Conservation (phyloP, 2,888 invertebrate genomes). For the Watsonalla binaria region DNA sequence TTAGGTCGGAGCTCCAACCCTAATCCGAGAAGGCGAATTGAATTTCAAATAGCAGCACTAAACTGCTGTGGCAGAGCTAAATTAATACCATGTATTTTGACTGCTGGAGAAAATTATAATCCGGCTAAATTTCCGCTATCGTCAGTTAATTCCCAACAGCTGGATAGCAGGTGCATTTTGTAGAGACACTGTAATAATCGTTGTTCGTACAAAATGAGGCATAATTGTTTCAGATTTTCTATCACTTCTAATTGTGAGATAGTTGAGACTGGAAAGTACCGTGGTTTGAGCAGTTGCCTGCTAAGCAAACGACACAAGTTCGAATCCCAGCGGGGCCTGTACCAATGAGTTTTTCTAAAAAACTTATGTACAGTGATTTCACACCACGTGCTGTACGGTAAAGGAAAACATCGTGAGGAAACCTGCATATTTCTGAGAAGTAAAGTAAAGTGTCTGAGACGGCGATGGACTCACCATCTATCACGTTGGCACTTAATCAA, state of each 20-base stretch:
- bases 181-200: constrained; percentile 9
- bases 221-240: neutral
- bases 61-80: constrained; percentile 20
- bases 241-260: neutral
- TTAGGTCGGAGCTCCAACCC: constrained; percentile 27
- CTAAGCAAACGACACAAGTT: too few relatives aligned
- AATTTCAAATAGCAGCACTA: constrained; percentile 39
- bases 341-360: too few relatives aligned
- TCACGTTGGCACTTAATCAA: too few relatives aligned
- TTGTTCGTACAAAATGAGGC: neutral
- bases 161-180: constrained; percentile 14
- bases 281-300: too few relatives aligned
- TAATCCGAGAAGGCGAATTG: constrained; percentile 33
- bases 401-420: too few relatives aligned
- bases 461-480: too few relatives aligned
- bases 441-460: too few relatives aligned
- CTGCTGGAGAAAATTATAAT: constrained; percentile 17
- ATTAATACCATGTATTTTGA: constrained; percentile 31
- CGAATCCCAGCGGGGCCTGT: too few relatives aligned
- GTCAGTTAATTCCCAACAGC: constrained; percentile 16
- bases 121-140: constrained; percentile 14
- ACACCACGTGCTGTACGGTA: too few relatives aligned
- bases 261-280: neutral
- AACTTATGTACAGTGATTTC: too few relatives aligned
- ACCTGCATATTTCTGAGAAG: too few relatives aligned